Evolutionary conservation across 2,888 invertebrate genomes (phyloP).

Genomic region (Macrophya alboannulata): DNA sequence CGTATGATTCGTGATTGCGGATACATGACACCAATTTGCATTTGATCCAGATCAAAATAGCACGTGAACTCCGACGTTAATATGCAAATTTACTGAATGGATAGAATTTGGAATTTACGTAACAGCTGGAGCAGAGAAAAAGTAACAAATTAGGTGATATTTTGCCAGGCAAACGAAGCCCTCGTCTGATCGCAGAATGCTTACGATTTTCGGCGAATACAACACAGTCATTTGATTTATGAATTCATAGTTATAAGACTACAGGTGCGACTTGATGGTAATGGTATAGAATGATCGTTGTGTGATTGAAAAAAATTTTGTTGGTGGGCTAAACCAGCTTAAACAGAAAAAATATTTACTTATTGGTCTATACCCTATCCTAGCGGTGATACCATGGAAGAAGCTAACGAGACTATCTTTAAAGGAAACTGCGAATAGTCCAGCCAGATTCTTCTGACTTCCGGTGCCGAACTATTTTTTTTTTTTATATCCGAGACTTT

Average conservation of each 20-base stretch:
- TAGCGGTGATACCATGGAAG: neutral
- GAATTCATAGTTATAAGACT: neutral
- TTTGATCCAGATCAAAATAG: neutral
- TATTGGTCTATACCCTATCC: neutral
- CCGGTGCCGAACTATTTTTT: neutral
- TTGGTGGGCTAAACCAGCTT: neutral
- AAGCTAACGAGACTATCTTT: conserved; percentile 13
- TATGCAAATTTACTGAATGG: neutral
- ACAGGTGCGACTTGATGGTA: neutral
- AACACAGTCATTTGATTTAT: neutral
- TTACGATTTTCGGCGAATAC: neutral
- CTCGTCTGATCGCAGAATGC: neutral
- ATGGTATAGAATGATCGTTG: neutral
- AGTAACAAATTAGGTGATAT: neutral
- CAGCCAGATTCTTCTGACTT: conserved; percentile 22
- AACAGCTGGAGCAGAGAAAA: neutral
- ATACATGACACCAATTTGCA: neutral
- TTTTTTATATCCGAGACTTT: neutral
- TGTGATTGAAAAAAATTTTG: neutral
- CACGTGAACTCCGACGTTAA: neutral
- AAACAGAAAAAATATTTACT: neutral
- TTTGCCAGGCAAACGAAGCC: neutral
- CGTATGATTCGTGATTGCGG: neutral
- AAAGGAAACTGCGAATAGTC: conserved; percentile 9
- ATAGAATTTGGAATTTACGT: neutral